Evolutionary conservation across 2,797 vertebrate species (phyloP), one percentile per base, ranked within the genome.

Genomic region (Cynopterus sphinx): DNA sequence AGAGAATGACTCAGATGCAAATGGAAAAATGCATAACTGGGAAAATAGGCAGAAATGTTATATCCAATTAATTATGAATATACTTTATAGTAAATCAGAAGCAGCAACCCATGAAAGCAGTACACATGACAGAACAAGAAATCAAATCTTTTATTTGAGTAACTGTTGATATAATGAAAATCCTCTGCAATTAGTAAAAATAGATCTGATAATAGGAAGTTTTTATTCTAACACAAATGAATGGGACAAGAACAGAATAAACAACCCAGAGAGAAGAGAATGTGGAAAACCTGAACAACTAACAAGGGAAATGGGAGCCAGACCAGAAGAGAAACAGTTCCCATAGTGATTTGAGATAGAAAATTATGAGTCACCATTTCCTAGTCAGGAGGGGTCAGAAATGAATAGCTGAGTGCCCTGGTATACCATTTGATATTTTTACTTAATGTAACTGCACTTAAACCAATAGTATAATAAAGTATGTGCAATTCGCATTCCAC

Each of bases 1-100:
- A 89, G n/a, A 71, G 28, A 83, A 87, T 90, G 31, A 55, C 55
- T n/a, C 49, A 63, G 22, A 55, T 59, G 51, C 28, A 95, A 73
- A 86, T 57, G 9, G 55, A 28, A 61, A 65, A 75, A 61, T 39
- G 5, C 6, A 75, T 28, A 78, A 70, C 3, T 61, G 26, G 16
- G 53, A 71, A 97, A 93, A 87, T 0, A n/a, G 71, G n/a, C 9
- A 67, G 24, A 94, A 95, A 89, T 61, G 4, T 68, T 33, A 59
- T 15, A 73, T 4, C 68, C 36, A 94, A 65, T 67, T 26, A 74
- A 81, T 71, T 91, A 36, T 12, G 33, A 22, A 28, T 49, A n/a
- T 3, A 79, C 41, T 41, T 46, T 41, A 7, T 31, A 59, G 8
- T 6, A 43, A 71, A 9, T 16, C 57, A 68, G 61, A 96, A 28